Conservation (phyloP, 2,113 vertebrate genomes). For the Neolamprologus tretocephalus region DNA sequence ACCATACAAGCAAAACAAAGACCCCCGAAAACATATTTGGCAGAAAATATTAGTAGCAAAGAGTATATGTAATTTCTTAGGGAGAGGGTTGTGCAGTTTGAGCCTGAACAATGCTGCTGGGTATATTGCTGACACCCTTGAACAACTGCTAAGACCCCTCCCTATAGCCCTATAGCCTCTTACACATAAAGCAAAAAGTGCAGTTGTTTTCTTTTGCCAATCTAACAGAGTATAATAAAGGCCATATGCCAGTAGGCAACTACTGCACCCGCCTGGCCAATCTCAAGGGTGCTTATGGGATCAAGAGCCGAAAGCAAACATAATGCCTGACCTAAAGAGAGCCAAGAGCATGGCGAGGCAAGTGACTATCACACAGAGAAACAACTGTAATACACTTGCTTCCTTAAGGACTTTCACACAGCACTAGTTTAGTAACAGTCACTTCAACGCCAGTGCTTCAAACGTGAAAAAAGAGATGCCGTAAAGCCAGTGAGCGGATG, state of each 20-base stretch:
- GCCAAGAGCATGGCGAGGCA: not conserved
- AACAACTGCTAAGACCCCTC: not conserved
- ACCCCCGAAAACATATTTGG: not conserved
- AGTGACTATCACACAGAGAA: conserved; percentile 1
- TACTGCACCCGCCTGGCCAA: conserved; percentile 37
- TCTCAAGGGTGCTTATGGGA: conserved; percentile 56
- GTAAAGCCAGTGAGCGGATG: not conserved
- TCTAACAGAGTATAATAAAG: conserved; percentile 41
- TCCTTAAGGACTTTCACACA: conserved; percentile 32
- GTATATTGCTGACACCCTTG: not conserved
- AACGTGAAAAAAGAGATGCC: conserved; percentile 6
- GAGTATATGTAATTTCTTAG: not conserved
- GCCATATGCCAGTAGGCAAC: conserved; percentile 20
- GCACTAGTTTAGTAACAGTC: conserved; percentile 33
- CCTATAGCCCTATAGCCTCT: not conserved
- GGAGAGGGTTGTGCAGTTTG: not conserved
- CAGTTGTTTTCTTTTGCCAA: conserved; percentile 30
- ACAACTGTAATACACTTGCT: conserved; percentile 17
- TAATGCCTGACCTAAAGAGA: conserved; percentile 26
- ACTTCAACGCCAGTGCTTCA: conserved; percentile 21
- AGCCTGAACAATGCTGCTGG: not conserved
- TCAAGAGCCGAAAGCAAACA: conserved; percentile 41
- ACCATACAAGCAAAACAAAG: not conserved
- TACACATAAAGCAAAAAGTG: not conserved
- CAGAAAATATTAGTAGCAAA: not conserved